Evolutionary conservation across 2,113 vertebrate species (phyloP), one percentile per base, ranked within the genome.

Genomic region (Propithecus coquereli): DNA sequence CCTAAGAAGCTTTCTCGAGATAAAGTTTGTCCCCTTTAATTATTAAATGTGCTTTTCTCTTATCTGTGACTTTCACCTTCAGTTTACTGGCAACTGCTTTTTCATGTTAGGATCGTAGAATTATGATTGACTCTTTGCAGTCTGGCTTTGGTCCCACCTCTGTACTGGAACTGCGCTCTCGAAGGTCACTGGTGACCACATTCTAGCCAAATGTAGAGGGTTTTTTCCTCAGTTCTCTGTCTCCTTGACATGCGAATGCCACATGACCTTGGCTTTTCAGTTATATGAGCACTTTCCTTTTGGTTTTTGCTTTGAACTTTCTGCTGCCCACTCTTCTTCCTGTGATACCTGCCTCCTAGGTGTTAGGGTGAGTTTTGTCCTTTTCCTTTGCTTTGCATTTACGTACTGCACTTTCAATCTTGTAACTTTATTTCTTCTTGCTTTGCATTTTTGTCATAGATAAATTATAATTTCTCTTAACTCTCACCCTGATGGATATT

Each of bases 61-160:
- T 97, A 94, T 84, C 94, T 97, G 89, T 94, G 94, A 91, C 93
- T 97, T 98, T 97, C 89, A 97, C 89, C 94, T 96, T 96, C 93
- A 89, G 79, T 96, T 97, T 96, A 95, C 71, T 96, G 94, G 92
- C 96, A 97, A 79, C 59, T 91, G 88, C 86, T 89, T 95, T 97
- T 94, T 90, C 0, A 1, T 95, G 93, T 91, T 94, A 89, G 91
- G 73, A 96, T 97, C 86, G 30, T 80, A 87, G 86, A 95, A 87
- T 97, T 95, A 87, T 94, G 94, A 96, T 97, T 95, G 97, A 97
- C 94, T 96, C 79, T 73, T 96, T 94, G 68, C 34, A 94, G 0
- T 87, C 94, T 97, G 96, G 87, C 88, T 88, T 80, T 71, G 57
- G 65, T 95, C 91, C 86, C 80, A 86, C 59, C 81, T 77, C 84